These are phyloP conservation scores for Syngnathus floridae DNA, from an alignment of 2,113 vertebrate species.

Conservation along the genomic window DNA sequence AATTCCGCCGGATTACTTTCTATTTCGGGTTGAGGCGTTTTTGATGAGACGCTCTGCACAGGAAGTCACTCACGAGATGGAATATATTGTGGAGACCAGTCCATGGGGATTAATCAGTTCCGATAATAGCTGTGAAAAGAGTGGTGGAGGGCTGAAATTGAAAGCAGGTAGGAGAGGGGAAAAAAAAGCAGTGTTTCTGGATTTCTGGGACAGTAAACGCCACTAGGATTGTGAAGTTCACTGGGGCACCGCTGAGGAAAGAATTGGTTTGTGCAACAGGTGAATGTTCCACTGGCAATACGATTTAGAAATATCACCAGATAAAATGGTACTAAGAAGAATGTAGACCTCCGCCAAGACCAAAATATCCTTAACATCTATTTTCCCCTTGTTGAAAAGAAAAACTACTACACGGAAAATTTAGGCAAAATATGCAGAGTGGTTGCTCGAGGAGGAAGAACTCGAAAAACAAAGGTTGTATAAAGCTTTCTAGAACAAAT, in stretches of 20 bases:
- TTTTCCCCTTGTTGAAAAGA: neutral
- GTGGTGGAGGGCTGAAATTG: neutral
- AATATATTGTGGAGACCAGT: neutral
- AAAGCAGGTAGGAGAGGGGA: neutral
- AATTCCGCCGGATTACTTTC: neutral
- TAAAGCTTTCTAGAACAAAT: neutral
- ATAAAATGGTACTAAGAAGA: neutral
- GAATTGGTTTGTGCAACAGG: neutral
- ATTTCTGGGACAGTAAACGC: neutral
- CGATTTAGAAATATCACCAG: neutral
- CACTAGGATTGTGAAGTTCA: neutral
- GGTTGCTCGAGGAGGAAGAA: too few relatives aligned
- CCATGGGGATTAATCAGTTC: slow-evolving; percentile 2
- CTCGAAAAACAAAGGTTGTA: neutral
- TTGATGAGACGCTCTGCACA: neutral
- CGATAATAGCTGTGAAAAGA: neutral
- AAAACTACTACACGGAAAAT: too few relatives aligned
- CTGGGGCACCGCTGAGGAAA: neutral
- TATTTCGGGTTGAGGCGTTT: neutral
- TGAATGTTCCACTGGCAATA: neutral
- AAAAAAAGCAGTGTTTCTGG: neutral
- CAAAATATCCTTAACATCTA: neutral
- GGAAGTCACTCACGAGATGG: neutral
- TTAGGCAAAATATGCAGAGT: too few relatives aligned
- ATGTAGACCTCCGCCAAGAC: neutral